Conservation (phyloP, 2,797 vertebrate species). For the Acanthurus tractus region DNA sequence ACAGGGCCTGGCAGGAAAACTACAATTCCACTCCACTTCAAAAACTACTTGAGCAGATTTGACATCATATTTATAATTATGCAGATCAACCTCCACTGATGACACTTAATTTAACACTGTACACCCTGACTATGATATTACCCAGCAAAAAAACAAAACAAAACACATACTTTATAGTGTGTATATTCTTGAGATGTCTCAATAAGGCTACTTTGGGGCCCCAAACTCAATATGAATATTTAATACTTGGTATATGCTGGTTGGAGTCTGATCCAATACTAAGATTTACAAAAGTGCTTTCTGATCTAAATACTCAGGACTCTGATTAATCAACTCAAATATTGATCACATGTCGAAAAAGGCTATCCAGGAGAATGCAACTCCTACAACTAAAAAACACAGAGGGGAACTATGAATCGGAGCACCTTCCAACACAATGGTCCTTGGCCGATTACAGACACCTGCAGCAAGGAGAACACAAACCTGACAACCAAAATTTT, state of each 20-base stretch:
- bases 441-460: not conserved
- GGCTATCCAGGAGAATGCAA: not conserved
- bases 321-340: not conserved
- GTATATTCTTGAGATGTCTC: not conserved
- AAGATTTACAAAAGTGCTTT: not conserved
- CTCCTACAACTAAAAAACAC: too few species aligned
- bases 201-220: too few species aligned
- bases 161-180: not conserved
- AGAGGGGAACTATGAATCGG: too few species aligned
- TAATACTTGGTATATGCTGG: not conserved
- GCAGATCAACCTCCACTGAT: not conserved
- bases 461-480: not conserved
- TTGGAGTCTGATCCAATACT: not conserved
- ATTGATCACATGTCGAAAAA: not conserved
- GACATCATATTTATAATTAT: slow-evolving; percentile 12
- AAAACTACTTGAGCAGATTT: not conserved
- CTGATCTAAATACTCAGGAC: not conserved
- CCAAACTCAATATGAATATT: too few species aligned
- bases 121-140: not conserved
- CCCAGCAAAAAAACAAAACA: not conserved
- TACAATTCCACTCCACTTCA: not conserved
- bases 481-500: not conserved
- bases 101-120: not conserved
- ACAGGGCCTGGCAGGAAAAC: slow-evolving; percentile 55
- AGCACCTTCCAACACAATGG: not conserved